phyloP scores from a whole-genome alignment of 2,113 vertebrate species.

The Aplodontia rufa region DNA sequence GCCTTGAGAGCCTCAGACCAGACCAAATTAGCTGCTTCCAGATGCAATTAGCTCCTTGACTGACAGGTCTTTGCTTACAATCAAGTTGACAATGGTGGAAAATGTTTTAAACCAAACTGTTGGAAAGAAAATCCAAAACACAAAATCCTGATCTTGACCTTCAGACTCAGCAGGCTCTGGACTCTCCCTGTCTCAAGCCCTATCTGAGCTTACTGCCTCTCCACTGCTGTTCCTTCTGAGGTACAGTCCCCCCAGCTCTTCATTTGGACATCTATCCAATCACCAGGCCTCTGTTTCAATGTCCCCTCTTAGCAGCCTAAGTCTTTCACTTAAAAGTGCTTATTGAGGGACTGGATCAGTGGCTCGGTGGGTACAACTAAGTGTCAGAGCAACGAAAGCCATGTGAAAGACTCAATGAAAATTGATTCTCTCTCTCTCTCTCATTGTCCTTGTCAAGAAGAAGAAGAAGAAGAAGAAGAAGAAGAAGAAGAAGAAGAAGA shows the following conservation, averaged over 20 bases:
- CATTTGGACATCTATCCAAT: background rate
- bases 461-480: too few relatives aligned
- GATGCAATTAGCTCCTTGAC: background rate
- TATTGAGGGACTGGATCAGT: too few relatives aligned
- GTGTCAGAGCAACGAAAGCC: too few relatives aligned
- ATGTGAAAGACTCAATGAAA: too few relatives aligned
- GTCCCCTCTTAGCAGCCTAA: background rate
- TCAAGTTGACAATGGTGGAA: background rate
- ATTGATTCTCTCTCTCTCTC: too few relatives aligned
- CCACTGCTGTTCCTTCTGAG: background rate
- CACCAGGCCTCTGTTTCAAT: background rate
- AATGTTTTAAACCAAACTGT: background rate
- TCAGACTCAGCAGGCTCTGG: background rate
- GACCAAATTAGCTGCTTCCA: background rate
- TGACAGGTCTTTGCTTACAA: background rate
- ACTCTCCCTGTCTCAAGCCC: background rate
- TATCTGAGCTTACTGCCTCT: background rate
- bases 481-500: too few relatives aligned
- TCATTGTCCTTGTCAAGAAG: too few relatives aligned
- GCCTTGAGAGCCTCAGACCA: background rate
- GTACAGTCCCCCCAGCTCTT: background rate
- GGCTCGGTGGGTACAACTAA: too few relatives aligned
- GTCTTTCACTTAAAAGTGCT: background rate
- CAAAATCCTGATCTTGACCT: background rate
- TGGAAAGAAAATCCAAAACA: constrained; percentile 2